Evolutionary conservation across 2,888 invertebrate genomes (phyloP).

Genomic region (Crioceris asparagi): DNA sequence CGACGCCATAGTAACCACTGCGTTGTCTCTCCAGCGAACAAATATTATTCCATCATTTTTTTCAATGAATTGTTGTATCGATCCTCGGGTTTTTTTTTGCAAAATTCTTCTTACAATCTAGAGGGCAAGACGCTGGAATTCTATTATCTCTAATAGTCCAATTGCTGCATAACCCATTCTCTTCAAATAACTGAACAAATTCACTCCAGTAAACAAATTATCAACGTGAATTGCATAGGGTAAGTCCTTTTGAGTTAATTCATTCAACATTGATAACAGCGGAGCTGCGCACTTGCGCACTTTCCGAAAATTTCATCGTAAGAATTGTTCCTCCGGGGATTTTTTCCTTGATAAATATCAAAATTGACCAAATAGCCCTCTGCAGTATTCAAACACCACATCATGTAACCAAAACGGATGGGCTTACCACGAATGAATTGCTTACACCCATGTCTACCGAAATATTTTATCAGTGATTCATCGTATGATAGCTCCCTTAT

Average conservation of each 20-base stretch:
- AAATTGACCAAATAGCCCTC: conserved; percentile 9
- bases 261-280: conserved; percentile 3
- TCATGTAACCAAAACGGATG: conserved; percentile 9
- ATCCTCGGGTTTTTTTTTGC: conserved; percentile 15
- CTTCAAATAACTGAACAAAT: conserved; percentile 5
- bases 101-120: conserved; percentile 3
- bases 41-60: conserved; percentile 16
- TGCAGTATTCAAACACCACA: conserved; percentile 8
- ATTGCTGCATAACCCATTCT: conserved; percentile 5
- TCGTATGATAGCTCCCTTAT: conserved; percentile 10
- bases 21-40: conserved; percentile 24
- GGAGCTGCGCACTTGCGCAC: conserved; percentile 10
- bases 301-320: not conserved
- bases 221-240: conserved; percentile 10
- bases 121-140: not conserved
- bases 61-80: too few relatives aligned
- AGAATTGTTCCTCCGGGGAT: too few relatives aligned
- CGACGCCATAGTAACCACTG: conserved; percentile 22
- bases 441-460: conserved; percentile 8
- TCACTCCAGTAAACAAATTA: conserved; percentile 12
- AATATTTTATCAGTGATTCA: conserved; percentile 6
- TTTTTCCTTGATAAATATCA: conserved; percentile 15
- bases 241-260: conserved; percentile 3
- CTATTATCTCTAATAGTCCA: conserved; percentile 8
- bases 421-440: conserved; percentile 16